Percentiles rank a stretch among this genome's conserved stretches.
Evolutionary conservation across 2,113 vertebrate species (phyloP).

Genomic region (Lophius piscatorius): DNA sequence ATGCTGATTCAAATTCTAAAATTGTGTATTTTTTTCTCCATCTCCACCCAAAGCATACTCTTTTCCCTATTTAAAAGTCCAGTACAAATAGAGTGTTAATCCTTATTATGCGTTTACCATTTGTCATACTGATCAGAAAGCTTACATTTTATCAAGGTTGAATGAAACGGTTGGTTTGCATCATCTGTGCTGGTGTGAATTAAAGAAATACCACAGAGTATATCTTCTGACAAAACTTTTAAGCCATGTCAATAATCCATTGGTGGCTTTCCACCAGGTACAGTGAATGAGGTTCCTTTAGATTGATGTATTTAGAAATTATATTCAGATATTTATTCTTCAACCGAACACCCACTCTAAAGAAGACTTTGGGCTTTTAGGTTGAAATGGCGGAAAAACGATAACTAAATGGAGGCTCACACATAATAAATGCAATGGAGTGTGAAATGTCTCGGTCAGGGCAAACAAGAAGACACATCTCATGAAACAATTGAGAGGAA

Average conservation of each 20-base stretch:
- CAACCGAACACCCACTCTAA: too few species aligned
- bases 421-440: too few species aligned
- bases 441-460: too few species aligned
- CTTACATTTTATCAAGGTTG: constrained; percentile 20
- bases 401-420: too few species aligned
- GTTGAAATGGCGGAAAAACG: too few species aligned
- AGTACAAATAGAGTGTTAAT: constrained; percentile 8
- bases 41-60: not conserved
- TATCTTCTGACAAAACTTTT: constrained; percentile 36
- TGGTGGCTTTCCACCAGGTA: constrained; percentile 35
- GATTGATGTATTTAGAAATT: too few species aligned
- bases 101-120: constrained; percentile 2
- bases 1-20: constrained; percentile 3
- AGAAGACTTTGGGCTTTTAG: too few species aligned
- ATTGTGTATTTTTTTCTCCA: not conserved
- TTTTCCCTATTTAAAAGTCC: constrained; percentile 5
- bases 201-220: constrained; percentile 4
- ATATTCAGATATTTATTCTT: too few species aligned
- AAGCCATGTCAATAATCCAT: constrained; percentile 32
- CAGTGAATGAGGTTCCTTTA: constrained; percentile 27
- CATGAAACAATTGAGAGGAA: too few species aligned
- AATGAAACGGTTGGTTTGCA: constrained; percentile 13
- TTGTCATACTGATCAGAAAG: constrained; percentile 20
- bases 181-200: constrained; percentile 1
- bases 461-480: too few species aligned